These are phyloP conservation scores for Phengaris arion DNA, from an alignment of 2,888 invertebrate species.

Conservation along the genomic window DNA sequence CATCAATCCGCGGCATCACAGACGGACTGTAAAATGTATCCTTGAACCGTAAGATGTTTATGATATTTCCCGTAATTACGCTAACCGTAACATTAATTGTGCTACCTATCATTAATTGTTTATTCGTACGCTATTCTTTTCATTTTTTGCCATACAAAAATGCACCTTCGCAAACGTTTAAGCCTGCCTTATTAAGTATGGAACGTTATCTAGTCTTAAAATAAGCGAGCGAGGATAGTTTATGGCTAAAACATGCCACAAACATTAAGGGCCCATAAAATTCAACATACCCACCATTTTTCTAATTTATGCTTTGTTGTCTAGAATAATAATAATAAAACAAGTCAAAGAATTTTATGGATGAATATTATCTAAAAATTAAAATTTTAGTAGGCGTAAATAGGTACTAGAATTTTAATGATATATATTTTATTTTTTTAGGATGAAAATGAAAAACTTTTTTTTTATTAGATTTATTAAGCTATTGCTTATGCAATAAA, in stretches of 20 bases:
- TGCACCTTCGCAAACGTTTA: background rate
- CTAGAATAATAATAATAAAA: background rate
- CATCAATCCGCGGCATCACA: slow-evolving; percentile 52
- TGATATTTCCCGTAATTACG: slow-evolving; percentile 72
- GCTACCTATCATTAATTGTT: slow-evolving; percentile 51
- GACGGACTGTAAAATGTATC: slow-evolving; percentile 56
- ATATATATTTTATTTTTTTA: no score
- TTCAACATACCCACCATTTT: background rate
- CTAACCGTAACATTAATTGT: slow-evolving; percentile 63
- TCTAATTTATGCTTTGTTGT: slow-evolving; percentile 9
- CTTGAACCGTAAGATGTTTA: slow-evolving; percentile 58
- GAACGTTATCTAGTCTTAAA: slow-evolving; percentile 16
- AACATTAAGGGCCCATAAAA: background rate
- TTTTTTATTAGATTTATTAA: no score
- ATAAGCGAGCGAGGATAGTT: background rate
- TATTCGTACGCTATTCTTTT: slow-evolving; percentile 32
- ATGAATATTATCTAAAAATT: no score
- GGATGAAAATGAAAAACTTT: no score
- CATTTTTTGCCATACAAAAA: slow-evolving; percentile 24
- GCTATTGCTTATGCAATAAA: no score
- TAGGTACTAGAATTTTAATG: no score
- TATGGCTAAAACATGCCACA: background rate
- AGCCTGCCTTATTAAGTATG: slow-evolving; percentile 18
- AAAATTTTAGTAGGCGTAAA: no score
- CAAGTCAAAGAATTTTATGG: no score